phyloP scores from a whole-genome alignment of 2,888 invertebrate genomes.

The Epirrhoe alternata region DNA sequence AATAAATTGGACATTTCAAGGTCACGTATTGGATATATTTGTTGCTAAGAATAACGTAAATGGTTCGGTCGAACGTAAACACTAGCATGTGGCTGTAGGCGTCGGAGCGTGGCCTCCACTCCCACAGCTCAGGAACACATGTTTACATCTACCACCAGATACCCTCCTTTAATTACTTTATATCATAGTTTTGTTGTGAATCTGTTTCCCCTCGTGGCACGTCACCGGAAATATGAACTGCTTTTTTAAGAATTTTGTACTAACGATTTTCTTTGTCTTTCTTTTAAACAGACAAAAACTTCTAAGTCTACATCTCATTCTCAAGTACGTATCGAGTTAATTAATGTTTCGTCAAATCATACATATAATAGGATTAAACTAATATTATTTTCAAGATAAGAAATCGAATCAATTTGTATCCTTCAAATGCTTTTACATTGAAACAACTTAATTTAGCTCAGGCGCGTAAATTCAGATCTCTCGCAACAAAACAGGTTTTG shows the following conservation, averaged over 20 bases:
- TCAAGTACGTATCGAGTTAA: background rate
- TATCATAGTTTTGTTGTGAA: slow-evolving; percentile 43
- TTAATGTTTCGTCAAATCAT: background rate
- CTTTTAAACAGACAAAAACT: slow-evolving; percentile 1
- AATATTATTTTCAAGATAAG: slow-evolving; percentile 3
- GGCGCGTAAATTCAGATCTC: slow-evolving; percentile 40
- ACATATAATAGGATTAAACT: slow-evolving; percentile 4
- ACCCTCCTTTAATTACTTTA: slow-evolving; percentile 56
- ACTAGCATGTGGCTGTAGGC: slow-evolving; percentile 60
- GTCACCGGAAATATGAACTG: slow-evolving; percentile 34
- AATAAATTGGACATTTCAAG: slow-evolving; percentile 35
- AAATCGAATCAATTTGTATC: slow-evolving; percentile 31
- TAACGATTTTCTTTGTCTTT: slow-evolving; percentile 1
- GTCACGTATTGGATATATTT: slow-evolving; percentile 42
- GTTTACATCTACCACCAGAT: slow-evolving; percentile 68
- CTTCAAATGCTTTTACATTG: slow-evolving; percentile 36
- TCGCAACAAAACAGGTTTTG: slow-evolving; percentile 53
- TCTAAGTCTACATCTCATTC: background rate
- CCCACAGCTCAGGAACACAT: slow-evolving; percentile 74
- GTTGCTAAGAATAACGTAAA: slow-evolving; percentile 60
- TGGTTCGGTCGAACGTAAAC: slow-evolving; percentile 65
- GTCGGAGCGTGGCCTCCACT: slow-evolving; percentile 66
- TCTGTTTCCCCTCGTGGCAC: slow-evolving; percentile 27
- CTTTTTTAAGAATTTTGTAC: slow-evolving; percentile 2
- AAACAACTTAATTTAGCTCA: slow-evolving; percentile 49